These are phyloP conservation scores for Itoplectis maculator DNA, from an alignment of 2,888 invertebrate species.

Conservation along the genomic window DNA sequence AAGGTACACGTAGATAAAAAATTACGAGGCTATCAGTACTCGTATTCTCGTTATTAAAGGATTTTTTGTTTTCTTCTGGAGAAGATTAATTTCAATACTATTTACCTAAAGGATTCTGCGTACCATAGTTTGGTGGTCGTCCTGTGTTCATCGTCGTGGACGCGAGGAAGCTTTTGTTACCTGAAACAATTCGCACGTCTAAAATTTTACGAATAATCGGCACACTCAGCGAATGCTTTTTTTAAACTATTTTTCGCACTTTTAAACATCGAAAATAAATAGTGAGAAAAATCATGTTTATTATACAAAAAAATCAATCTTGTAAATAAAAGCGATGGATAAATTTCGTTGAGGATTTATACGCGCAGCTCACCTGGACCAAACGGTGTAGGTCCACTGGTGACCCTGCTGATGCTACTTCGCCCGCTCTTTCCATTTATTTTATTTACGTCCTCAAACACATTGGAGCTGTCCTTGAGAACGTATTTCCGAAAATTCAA, in stretches of 20 bases:
- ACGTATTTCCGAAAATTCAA: constrained; percentile 92
- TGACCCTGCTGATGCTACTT: constrained; percentile 83
- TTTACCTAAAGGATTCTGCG: constrained; percentile 82
- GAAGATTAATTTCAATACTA: constrained; percentile 59
- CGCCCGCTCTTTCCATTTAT: constrained; percentile 76
- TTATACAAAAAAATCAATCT: background rate
- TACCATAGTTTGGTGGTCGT: constrained; percentile 79
- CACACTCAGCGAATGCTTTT: background rate
- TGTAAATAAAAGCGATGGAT: background rate
- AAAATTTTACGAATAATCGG: background rate
- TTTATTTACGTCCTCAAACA: constrained; percentile 87
- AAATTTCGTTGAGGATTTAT: background rate
- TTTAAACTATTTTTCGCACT: background rate
- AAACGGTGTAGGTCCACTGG: constrained; percentile 89
- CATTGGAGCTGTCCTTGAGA: constrained; percentile 91
- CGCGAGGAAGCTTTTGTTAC: constrained; percentile 81
- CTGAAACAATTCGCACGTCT: constrained; percentile 70
- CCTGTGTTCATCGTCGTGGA: constrained; percentile 77
- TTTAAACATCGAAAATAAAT: background rate
- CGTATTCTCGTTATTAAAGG: constrained; percentile 47
- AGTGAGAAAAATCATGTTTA: background rate
- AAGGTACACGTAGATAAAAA: constrained; percentile 48
- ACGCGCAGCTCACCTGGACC: constrained; percentile 77
- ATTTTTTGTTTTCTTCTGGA: constrained; percentile 23
- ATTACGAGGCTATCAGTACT: constrained; percentile 48